These are phyloP conservation scores for Drosophila bunnanda DNA, from an alignment of 2,888 invertebrate species.

Conservation along the genomic window DNA sequence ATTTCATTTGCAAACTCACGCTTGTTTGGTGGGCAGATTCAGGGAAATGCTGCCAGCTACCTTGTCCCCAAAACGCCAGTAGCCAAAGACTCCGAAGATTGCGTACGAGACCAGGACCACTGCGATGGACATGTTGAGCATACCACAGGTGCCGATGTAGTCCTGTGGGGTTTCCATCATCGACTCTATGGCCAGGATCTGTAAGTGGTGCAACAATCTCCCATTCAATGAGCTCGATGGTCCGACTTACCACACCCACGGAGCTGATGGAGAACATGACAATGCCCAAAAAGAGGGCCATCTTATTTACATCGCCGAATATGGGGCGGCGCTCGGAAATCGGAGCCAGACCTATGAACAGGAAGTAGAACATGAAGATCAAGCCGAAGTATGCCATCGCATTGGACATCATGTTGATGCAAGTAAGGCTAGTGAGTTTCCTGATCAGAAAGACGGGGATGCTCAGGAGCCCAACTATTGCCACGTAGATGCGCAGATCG, in stretches of 20 bases:
- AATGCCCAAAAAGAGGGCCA: conserved; percentile 94
- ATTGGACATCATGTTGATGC: conserved; percentile 94
- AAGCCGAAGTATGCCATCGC: conserved; percentile 92
- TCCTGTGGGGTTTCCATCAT: conserved; percentile 95
- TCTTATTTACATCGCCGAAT: conserved; percentile 84
- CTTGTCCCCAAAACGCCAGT: conserved; percentile 90
- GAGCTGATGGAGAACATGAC: conserved; percentile 95
- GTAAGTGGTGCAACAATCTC: not conserved
- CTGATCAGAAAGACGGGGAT: conserved; percentile 89
- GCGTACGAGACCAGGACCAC: conserved; percentile 92
- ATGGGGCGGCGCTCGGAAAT: conserved; percentile 81
- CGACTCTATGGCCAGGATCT: conserved; percentile 97
- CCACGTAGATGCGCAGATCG: conserved; percentile 84
- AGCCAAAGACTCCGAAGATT: conserved; percentile 95
- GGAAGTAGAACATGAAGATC: conserved; percentile 88
- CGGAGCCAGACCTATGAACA: conserved; percentile 88
- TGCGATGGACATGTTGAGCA: conserved; percentile 92
- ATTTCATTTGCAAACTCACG: conserved; percentile 85
- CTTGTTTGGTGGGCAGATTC: conserved; percentile 89
- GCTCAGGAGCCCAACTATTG: conserved; percentile 87
- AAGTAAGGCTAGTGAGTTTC: conserved; percentile 92
- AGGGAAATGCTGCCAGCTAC: conserved; percentile 92
- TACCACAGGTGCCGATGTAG: conserved; percentile 95
- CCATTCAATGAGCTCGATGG: not conserved
- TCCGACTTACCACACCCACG: conserved; percentile 88